Base-by-base conservation (phyloP, 2,113 vertebrate species). In the Xyliphius kryptos region DNA sequence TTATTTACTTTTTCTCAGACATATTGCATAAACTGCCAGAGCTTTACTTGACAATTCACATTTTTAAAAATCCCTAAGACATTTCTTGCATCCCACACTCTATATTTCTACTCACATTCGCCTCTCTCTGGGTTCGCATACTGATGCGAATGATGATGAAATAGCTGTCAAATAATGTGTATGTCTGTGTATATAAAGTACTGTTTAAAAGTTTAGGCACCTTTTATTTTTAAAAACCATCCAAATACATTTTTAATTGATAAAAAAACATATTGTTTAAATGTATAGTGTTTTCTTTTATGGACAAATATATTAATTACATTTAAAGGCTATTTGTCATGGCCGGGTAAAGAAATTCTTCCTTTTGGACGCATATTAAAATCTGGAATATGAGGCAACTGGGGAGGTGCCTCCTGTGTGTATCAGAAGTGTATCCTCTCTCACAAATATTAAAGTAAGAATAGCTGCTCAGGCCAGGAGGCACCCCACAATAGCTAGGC, bases 51-150 rank as follows among this genome's bases (percentile, higher is more conserved):
- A 79, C 75, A 57, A 86, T 85, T 84, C 79, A 84, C 79, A 81
- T 84, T 83, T 81, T 82, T 77, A 78, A 60, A 86, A 86, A 81
- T 80, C 82, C 58, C 76, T 76, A 72, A 76, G 77, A 72, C 79
- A 75, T 78, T 77, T 84, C 76, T 81, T 85, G 78, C 78, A 78
- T 74, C 73, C 74, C 67, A 76, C n/a, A n/a, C 68, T 70, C 76
- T 70, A 71, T 71, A 66, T 71, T 62, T 74, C 74, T n/a, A 67
- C 66, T 52, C 76, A 69, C 52, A 22, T 74, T 80, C 67, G 66
- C 65, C 78, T 72, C 70, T 64, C 64, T 68, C 68, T 68, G 71
- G 62, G 54, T 74, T 78, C 76, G 61, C 76, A 73, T 81, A 82
- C 59, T 61, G 74, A 76, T 79, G 74, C 70, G 82, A 83, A 85